Percentiles rank a stretch among this genome's conserved stretches.
These are phyloP conservation scores for Canis aureus DNA, from an alignment of 2,113 vertebrate species.

Conservation along the genomic window DNA sequence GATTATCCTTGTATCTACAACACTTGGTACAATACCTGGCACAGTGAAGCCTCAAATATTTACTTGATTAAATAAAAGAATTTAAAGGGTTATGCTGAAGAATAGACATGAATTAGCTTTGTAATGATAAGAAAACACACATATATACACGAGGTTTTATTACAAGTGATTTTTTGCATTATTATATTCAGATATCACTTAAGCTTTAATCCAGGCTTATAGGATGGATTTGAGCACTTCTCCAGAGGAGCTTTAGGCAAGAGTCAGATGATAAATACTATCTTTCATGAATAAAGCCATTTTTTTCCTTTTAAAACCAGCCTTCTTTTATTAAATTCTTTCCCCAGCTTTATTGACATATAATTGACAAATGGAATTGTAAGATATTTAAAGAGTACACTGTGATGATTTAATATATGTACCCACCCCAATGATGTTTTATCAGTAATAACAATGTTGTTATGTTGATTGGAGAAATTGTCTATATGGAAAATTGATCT, in stretches of 20 bases:
- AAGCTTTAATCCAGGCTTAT: neutral
- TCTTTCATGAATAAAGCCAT: neutral
- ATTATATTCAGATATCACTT: neutral
- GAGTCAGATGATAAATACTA: neutral
- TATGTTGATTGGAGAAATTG: neutral
- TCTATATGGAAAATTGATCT: neutral
- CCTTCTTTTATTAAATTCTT: neutral
- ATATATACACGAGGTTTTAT: neutral
- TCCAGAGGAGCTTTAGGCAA: neutral
- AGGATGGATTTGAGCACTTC: neutral
- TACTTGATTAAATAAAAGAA: neutral
- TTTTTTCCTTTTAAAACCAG: neutral
- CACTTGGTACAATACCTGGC: neutral
- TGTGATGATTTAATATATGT: neutral
- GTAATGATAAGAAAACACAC: neutral
- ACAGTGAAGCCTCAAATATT: neutral
- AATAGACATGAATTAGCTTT: neutral
- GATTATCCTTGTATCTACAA: neutral
- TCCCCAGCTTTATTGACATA: neutral
- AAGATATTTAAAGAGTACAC: neutral
- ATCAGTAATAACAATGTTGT: neutral
- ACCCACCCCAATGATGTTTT: neutral
- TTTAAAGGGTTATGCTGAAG: neutral
- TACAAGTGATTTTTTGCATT: neutral
- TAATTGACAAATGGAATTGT: neutral